Conservation (phyloP, 2,797 vertebrate species). For the Tenualosa thibaudeaui region DNA sequence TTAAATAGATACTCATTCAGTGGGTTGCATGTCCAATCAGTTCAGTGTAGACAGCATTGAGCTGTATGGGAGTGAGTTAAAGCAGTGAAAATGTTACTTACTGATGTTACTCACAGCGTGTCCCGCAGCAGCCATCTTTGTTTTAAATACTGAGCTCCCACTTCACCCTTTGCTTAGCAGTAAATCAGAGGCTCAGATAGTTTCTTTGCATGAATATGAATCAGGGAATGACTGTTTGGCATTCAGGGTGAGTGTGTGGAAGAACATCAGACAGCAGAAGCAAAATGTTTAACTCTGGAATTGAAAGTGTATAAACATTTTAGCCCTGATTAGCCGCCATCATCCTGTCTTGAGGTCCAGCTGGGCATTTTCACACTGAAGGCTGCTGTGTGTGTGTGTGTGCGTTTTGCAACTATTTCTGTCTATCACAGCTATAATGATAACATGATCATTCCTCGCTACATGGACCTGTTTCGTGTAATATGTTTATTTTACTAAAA, state of each 20-base stretch:
- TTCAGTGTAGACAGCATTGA: not conserved
- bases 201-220: not conserved
- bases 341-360: not conserved
- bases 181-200: not conserved
- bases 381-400: not conserved
- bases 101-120: not conserved
- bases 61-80: not conserved
- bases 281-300: not conserved
- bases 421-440: too few species aligned
- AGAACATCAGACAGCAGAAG: conserved; percentile 5
- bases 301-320: conserved; percentile 13
- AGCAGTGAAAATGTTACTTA: not conserved
- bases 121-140: not conserved
- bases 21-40: not conserved
- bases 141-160: conserved; percentile 14
- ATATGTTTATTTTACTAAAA: not conserved
- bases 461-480: not conserved
- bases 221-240: not conserved
- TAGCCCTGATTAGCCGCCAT: not conserved
- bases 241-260: not conserved
- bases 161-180: not conserved
- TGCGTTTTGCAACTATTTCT: too few species aligned
- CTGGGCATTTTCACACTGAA: not conserved
- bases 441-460: not conserved
- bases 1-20: not conserved